These are phyloP conservation scores for Mya arenaria DNA, from an alignment of 1,140 invertebrate genomes.

Conservation along the genomic window DNA sequence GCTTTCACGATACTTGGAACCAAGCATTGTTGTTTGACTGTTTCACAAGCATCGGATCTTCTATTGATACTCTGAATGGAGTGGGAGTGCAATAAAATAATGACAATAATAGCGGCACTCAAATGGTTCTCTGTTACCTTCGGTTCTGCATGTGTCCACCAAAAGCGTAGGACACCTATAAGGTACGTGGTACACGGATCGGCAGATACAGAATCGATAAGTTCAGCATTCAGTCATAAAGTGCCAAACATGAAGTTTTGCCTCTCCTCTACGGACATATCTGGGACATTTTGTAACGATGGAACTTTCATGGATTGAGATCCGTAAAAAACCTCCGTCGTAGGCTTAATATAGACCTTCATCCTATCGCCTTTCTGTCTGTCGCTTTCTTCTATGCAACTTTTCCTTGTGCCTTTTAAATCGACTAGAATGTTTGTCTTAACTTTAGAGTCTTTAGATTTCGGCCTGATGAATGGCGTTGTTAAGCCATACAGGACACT, in stretches of 20 bases:
- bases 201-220: too few relatives aligned
- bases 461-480: too few relatives aligned
- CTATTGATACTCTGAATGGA: too few relatives aligned
- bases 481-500: conserved; percentile 86
- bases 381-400: conserved; percentile 75
- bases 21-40: too few relatives aligned
- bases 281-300: conserved; percentile 59
- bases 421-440: neutral
- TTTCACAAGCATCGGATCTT: too few relatives aligned
- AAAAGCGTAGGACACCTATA: conserved; percentile 85
- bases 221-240: conserved; percentile 51
- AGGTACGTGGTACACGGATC: too few relatives aligned
- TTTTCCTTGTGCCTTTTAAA: conserved; percentile 67
- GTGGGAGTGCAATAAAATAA: conserved; percentile 59
- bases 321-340: too few relatives aligned
- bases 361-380: conserved; percentile 74
- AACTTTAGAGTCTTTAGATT: conserved; percentile 79
- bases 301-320: conserved; percentile 67
- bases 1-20: too few relatives aligned
- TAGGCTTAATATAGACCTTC: too few relatives aligned
- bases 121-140: conserved; percentile 60
- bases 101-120: conserved; percentile 62
- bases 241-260: conserved; percentile 57
- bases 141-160: conserved; percentile 82
- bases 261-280: conserved; percentile 37